These are phyloP conservation scores for Clarias batrachus DNA, from an alignment of 2,113 vertebrate genomes.

Conservation along the genomic window DNA sequence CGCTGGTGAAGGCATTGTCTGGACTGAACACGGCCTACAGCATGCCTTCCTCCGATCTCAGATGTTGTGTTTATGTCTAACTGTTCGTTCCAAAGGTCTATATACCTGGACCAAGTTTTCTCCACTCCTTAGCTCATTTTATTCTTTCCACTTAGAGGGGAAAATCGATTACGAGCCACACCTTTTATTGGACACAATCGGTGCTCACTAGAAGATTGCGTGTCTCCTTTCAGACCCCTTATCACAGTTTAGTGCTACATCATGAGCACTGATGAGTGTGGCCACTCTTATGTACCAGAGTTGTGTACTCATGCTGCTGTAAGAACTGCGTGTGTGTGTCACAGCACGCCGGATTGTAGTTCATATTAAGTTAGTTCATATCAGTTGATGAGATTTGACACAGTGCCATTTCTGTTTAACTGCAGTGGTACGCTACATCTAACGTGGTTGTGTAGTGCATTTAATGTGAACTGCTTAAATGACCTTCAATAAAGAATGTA, in stretches of 20 bases:
- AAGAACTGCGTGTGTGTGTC: constrained; percentile 27
- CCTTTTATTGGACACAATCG: not conserved
- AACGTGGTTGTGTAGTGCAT: constrained; percentile 48
- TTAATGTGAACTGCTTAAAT: constrained; percentile 46
- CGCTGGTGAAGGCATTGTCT: constrained; percentile 37
- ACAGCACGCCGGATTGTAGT: not conserved
- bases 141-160: constrained; percentile 6
- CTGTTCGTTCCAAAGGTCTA: constrained; percentile 15
- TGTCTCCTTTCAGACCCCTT: constrained; percentile 1
- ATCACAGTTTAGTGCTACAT: constrained; percentile 14
- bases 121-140: constrained; percentile 3
- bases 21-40: constrained; percentile 28
- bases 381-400: not conserved
- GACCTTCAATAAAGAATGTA: constrained; percentile 51
- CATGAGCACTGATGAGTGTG: not conserved
- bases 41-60: constrained; percentile 31
- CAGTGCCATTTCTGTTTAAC: constrained; percentile 26
- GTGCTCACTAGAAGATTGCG: constrained; percentile 7
- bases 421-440: constrained; percentile 7
- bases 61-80: constrained; percentile 29
- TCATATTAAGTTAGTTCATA: not conserved
- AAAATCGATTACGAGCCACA: constrained; percentile 6
- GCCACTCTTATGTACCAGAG: not conserved
- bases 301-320: constrained; percentile 19
- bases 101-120: constrained; percentile 15